Base-by-base conservation (phyloP, 1,140 invertebrate genomes). In the Bursaphelenchus mucronatus region DNA sequence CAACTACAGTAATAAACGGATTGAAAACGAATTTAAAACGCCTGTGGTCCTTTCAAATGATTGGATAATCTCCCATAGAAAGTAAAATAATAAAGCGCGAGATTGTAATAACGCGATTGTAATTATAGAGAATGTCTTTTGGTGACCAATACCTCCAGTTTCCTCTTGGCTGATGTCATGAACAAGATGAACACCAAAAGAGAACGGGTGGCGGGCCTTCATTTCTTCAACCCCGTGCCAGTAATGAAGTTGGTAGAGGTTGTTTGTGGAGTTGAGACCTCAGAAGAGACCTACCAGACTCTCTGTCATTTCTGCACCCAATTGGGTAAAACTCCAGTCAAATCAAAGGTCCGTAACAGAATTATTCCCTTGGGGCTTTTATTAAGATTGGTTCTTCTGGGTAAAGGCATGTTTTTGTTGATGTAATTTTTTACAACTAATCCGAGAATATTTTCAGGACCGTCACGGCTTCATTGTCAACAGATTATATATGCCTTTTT, bases 201-300 rank as follows among this genome's bases (percentile, higher is more conserved):
- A 21, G 85, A 87, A 68, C 79, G 83, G 68, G 91, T 91, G 83
- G 89, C 87, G 53, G 90, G 90, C 8, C 83, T 93, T 10, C 91
- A 94, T 83, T 94, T 93, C 82, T 94, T 94, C 82, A 93, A 92
- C 82, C 91, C 91, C 10, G 91, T 91, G 1, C 90, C 90, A 0
- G 86, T 93, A 39, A 93, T 94, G 91, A 90, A 91, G 78, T 83
- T 94, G 0, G 81, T 94, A 8, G 91, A 93, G 84, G 84, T 86
- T 62, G 68, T 71, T 57, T 55, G 69, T 11, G 69, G 68, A 21
- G 30, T 39, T 11, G 65, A 62, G 40, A 91, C 89, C 15, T 88
- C 86, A 2, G 88, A 90, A 63, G 87, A 86, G 49, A 90, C 89
- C 0, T 89, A 87, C 79, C 80, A 88, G 17, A 79, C 84, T 10